Conservation (phyloP, 2,888 invertebrate genomes). For the Tenthredo mesomela region DNA sequence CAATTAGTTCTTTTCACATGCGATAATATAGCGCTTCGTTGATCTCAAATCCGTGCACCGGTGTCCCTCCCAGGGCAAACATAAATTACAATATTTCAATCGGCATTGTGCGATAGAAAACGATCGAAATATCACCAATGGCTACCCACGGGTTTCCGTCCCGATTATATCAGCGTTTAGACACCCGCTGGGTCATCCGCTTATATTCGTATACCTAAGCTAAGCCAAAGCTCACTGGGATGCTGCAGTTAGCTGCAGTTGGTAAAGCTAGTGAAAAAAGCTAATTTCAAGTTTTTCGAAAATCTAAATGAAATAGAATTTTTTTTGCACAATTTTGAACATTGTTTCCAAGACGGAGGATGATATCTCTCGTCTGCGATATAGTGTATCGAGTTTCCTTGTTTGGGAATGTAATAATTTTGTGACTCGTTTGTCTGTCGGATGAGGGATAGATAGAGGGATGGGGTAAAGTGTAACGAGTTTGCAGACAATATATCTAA, state of each 20-base stretch:
- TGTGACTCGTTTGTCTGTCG: slow-evolving; percentile 22
- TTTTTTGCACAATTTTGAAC: neutral
- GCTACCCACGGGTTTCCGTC: slow-evolving; percentile 43
- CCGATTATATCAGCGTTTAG: slow-evolving; percentile 67
- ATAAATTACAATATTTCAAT: slow-evolving; percentile 62
- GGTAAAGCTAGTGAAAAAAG: slow-evolving; percentile 36
- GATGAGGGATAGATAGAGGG: slow-evolving; percentile 31
- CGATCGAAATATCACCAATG: slow-evolving; percentile 47
- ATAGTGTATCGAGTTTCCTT: neutral
- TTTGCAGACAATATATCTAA: slow-evolving; percentile 67
- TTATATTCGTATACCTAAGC: slow-evolving; percentile 58
- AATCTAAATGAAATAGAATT: neutral
- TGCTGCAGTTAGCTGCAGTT: slow-evolving; percentile 36
- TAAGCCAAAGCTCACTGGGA: slow-evolving; percentile 60
- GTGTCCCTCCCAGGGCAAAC: neutral
- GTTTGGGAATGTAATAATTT: slow-evolving; percentile 4
- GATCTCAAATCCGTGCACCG: slow-evolving; percentile 16
- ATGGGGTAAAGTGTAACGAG: slow-evolving; percentile 58
- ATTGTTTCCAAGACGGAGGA: neutral
- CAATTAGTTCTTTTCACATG: slow-evolving; percentile 41
- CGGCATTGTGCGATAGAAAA: slow-evolving; percentile 57
- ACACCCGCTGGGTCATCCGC: slow-evolving; percentile 68
- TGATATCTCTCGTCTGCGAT: neutral
- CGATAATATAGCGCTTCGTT: neutral
- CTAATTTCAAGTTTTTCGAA: slow-evolving; percentile 37